Percentiles rank a stretch among this genome's conserved stretches.
Conservation (phyloP, 35 echinoderm and acorn worm species). For the Ptychodera flava region DNA sequence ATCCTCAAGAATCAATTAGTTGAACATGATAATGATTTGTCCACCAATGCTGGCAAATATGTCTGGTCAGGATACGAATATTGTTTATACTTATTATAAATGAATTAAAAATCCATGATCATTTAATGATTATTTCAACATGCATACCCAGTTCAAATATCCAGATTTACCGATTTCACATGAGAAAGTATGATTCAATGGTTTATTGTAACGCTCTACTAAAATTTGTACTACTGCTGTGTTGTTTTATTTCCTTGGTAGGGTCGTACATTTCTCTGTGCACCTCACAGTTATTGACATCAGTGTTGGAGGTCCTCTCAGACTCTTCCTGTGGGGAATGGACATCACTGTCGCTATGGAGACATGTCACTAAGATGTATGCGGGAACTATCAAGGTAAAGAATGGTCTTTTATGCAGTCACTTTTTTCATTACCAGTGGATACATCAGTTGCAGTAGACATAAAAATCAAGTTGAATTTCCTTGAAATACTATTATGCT, state of each 20-base stretch:
- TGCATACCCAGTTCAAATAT: not conserved
- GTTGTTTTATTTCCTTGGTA: not conserved
- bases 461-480: not conserved
- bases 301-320: not conserved
- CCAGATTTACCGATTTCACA: too few relatives aligned
- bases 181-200: too few relatives aligned
- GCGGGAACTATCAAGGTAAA: not conserved
- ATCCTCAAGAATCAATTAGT: not conserved
- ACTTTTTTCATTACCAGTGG: not conserved
- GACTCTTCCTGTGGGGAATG: not conserved
- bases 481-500: not conserved
- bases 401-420: not conserved
- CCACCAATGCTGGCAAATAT: not conserved
- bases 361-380: not conserved
- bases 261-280: not conserved
- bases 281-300: not conserved
- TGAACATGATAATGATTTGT: not conserved
- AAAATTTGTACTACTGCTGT: not conserved
- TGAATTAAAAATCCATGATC: not conserved
- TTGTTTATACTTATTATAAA: not conserved
- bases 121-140: not conserved
- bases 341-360: not conserved
- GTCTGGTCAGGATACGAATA: too few relatives aligned
- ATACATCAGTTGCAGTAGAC: not conserved
- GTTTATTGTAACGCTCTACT: not conserved